Percentiles rank a stretch among this genome's conserved stretches.
These are phyloP conservation scores for Drosophila guanche DNA, from an alignment of 1,140 invertebrate genomes.

Conservation along the genomic window DNA sequence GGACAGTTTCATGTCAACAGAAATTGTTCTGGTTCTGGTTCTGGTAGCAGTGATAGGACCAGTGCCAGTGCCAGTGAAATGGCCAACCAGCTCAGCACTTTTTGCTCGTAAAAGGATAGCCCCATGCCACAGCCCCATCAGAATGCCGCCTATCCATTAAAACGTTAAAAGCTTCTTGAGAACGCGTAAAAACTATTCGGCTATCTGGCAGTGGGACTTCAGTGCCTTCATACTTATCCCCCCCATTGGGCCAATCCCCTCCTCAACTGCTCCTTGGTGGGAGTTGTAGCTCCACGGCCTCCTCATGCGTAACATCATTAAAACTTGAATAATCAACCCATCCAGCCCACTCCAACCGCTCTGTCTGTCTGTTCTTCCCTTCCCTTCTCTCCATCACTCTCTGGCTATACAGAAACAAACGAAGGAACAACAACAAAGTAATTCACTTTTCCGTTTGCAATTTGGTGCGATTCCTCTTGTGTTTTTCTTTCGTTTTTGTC, in stretches of 20 bases:
- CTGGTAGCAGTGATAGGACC: not conserved
- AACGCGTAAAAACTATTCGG: slow-evolving; percentile 75
- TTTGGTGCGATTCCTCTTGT: slow-evolving; percentile 21
- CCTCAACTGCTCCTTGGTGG: slow-evolving; percentile 33
- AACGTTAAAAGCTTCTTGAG: slow-evolving; percentile 81
- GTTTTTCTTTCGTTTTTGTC: not conserved
- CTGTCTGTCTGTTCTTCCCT: slow-evolving; percentile 26
- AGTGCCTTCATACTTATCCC: not conserved
- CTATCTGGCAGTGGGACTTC: slow-evolving; percentile 35
- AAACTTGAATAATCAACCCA: slow-evolving; percentile 73
- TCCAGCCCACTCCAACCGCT: not conserved
- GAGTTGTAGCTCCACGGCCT: slow-evolving; percentile 5
- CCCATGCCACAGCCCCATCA: not conserved
- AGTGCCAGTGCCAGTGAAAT: slow-evolving; percentile 45
- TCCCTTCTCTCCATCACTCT: not conserved
- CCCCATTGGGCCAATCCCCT: not conserved
- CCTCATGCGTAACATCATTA: slow-evolving; percentile 67
- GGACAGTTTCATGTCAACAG: slow-evolving; percentile 73
- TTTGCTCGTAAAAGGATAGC: slow-evolving; percentile 67
- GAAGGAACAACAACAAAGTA: slow-evolving; percentile 45
- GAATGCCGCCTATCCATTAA: slow-evolving; percentile 70
- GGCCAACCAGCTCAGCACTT: slow-evolving; percentile 72
- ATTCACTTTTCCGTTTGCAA: slow-evolving; percentile 55
- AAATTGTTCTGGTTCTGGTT: slow-evolving; percentile 7
- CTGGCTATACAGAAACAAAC: not conserved